These are phyloP conservation scores for Heterotilapia buettikoferi DNA, from an alignment of 2,113 vertebrate genomes.

Conservation along the genomic window DNA sequence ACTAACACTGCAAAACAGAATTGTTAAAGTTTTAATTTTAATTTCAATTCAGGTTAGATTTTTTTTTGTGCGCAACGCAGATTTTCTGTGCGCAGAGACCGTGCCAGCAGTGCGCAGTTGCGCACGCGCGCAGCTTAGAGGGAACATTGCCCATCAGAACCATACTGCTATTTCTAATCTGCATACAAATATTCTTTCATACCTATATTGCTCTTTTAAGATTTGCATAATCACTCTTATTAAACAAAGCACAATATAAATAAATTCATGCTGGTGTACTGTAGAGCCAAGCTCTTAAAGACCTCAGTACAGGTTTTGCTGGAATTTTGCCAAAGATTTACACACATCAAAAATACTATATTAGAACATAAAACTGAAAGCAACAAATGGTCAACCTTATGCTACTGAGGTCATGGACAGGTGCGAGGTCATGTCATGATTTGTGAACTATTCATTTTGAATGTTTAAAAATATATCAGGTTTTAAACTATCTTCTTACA, in stretches of 20 bases:
- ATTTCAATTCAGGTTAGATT: background rate
- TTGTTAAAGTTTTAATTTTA: accelerated
- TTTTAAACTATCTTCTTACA: background rate
- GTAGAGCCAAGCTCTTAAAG: background rate
- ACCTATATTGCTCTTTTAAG: background rate
- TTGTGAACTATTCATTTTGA: background rate
- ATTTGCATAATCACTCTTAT: background rate
- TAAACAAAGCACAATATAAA: background rate
- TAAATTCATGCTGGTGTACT: background rate
- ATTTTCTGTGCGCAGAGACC: background rate
- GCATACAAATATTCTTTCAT: accelerated
- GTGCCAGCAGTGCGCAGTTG: background rate
- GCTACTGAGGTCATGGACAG: background rate
- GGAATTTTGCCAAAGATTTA: background rate
- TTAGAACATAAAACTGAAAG: background rate
- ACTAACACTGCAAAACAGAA: background rate
- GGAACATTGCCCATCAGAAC: background rate
- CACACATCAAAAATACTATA: background rate
- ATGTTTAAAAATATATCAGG: background rate
- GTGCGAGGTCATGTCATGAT: background rate
- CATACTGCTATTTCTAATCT: background rate
- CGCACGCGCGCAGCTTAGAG: accelerated
- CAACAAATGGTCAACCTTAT: background rate
- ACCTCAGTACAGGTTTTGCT: background rate
- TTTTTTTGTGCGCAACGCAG: background rate